phyloP scores from a whole-genome alignment of 1,140 invertebrate genomes.

The Calosoma granatense region DNA sequence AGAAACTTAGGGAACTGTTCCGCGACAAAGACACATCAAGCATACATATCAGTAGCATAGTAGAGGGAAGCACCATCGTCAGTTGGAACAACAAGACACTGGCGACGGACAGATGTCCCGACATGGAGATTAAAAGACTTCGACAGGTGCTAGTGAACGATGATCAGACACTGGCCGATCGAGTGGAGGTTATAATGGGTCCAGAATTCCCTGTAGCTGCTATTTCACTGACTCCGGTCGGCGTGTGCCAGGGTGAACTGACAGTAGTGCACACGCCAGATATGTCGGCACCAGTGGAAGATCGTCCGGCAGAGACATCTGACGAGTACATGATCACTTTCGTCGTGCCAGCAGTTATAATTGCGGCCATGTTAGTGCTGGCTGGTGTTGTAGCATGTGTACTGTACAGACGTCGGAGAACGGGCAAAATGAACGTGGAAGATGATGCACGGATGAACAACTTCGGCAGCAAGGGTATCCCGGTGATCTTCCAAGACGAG shows the following conservation, averaged over 20 bases:
- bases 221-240: slow-evolving; percentile 57
- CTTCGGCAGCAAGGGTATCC: slow-evolving; percentile 83
- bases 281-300: slow-evolving; percentile 33
- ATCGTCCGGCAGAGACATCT: slow-evolving; percentile 37
- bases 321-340: slow-evolving; percentile 85
- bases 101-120: slow-evolving; percentile 57
- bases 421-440: slow-evolving; percentile 70
- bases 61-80: slow-evolving; percentile 51
- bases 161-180: slow-evolving; percentile 49
- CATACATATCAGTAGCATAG: slow-evolving; percentile 54
- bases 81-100: slow-evolving; percentile 72
- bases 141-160: slow-evolving; percentile 56
- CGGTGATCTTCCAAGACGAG: slow-evolving; percentile 91
- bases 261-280: slow-evolving; percentile 39
- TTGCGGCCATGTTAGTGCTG: slow-evolving; percentile 77
- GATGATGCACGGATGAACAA: slow-evolving; percentile 64
- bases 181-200: slow-evolving; percentile 60
- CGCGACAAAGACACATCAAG: slow-evolving; percentile 60
- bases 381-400: slow-evolving; percentile 81
- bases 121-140: slow-evolving; percentile 59
- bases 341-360: slow-evolving; percentile 80
- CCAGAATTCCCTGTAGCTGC: slow-evolving; percentile 68
- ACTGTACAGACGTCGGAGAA: slow-evolving; percentile 70
- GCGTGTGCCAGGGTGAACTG: slow-evolving; percentile 54
- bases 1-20: slow-evolving; percentile 62